These are phyloP conservation scores for Dryocosmus kuriphilus DNA, from an alignment of 2,888 invertebrate genomes.

Conservation along the genomic window DNA sequence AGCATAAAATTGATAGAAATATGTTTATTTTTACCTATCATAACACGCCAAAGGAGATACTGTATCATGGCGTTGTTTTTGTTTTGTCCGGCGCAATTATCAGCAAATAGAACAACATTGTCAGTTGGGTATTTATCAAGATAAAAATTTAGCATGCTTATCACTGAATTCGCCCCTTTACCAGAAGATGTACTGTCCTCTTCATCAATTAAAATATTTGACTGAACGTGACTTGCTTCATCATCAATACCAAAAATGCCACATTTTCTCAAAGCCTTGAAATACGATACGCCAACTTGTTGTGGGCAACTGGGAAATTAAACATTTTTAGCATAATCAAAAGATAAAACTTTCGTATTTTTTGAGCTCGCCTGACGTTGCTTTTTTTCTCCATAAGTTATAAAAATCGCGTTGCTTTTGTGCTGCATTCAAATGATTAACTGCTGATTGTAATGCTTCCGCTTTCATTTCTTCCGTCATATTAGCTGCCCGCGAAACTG, in stretches of 20 bases:
- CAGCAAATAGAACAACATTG: not conserved
- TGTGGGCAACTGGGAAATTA: slow-evolving; percentile 19
- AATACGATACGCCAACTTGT: slow-evolving; percentile 26
- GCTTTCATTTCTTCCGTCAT: not conserved
- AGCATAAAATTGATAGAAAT: too few species aligned
- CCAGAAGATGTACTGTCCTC: not conserved
- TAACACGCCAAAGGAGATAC: slow-evolving; percentile 47
- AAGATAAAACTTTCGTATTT: too few species aligned
- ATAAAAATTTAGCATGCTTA: slow-evolving; percentile 19
- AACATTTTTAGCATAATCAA: slow-evolving; percentile 29
- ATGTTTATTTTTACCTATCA: too few species aligned
- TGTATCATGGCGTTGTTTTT: slow-evolving; percentile 28
- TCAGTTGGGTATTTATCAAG: not conserved
- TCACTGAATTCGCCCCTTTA: slow-evolving; percentile 15
- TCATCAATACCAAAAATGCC: slow-evolving; percentile 13
- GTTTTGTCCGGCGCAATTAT: slow-evolving; percentile 16
- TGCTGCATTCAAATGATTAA: too few species aligned
- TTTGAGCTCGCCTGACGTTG: too few species aligned
- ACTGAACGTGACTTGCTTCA: slow-evolving; percentile 14
- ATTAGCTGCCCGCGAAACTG: too few species aligned
- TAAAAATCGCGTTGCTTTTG: too few species aligned
- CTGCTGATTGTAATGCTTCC: too few species aligned
- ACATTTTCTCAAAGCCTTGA: slow-evolving; percentile 27
- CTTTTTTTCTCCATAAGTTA: too few species aligned
- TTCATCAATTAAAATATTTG: slow-evolving; percentile 28